Evolutionary conservation across 2,888 invertebrate genomes (phyloP), one percentile per base, ranked within the genome.

Genomic region (Pachycephus smyrnensis): DNA sequence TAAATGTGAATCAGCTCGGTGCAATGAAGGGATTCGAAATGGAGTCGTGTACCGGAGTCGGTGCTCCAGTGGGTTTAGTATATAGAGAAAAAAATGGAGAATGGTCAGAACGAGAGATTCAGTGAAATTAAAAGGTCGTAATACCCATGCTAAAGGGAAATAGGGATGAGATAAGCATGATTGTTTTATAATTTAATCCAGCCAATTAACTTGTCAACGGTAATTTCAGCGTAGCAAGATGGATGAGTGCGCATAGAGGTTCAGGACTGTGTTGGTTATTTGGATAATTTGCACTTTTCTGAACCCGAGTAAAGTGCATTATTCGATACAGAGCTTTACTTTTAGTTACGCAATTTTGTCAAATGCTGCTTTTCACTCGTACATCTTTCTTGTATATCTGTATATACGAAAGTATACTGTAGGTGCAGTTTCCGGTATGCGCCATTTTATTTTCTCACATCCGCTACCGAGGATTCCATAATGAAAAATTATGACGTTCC

Each of bases 181-280:
- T 84, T 83, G 82, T 82, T 84, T 85, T 83, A 83, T 85, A 85
- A 84, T 84, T 83, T 81, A 84, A 84, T 83, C 82, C 79, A 40
- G 75, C 77, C 80, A 84, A 82, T 82, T 82, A 84, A 82, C 75
- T 73, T 81, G 80, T 79, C 82, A 80, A 79, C 80, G 80, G 76
- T 84, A 81, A 84, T 84, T 84, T 80, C 80, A 81, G 75, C 77
- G 33, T 73, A 77, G 78, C 75, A 76, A 81, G 80, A 82, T 82
- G 79, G 81, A 83, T 79, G 80, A 81, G 78, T 69, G 77, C 73
- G 55, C 11, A 71, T 71, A 30, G 23, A 55, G 3, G 11, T 71
- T 71, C 71, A 12, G 31, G 71, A 31, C 71, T 71, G 32, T 23
- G 71, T 3, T 23, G 71, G 32, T 12, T 71, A 31, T 9, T 33